Base-by-base conservation (phyloP, 2,797 vertebrate genomes). In the Molossus molossus region DNA sequence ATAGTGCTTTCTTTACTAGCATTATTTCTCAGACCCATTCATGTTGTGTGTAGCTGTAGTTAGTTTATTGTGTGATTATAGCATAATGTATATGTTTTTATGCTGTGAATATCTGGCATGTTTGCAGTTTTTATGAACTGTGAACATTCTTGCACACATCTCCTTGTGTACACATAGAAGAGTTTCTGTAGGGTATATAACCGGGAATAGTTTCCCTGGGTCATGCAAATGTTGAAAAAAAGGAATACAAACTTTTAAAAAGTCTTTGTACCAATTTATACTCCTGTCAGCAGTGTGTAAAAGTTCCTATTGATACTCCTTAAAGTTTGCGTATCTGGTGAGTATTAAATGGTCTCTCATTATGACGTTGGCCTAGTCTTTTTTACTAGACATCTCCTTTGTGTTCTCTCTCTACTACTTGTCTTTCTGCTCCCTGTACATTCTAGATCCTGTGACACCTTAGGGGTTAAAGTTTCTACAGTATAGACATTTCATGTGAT, bases 201-300 rank as follows among this genome's bases (percentile, higher is more conserved):
- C 13, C 58, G 80, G 53, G 15, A 94, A n/a, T 79, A 48, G 18
- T 94, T 81, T 20, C 50, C 77, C 67, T 85, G 15, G 29, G 48
- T 95, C 85, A 65, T 91, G 1, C 45, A 83, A 37, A 81, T 90
- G 40, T 60, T 92, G 67, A 80, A 62, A 25, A 55, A 65, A 96
- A 86, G 72, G n/a, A 96, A 72, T 77, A 53, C 57, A 73, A n/a
- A 77, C 55, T 79, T 84, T 91, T 60, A 33, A 94, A 48, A 95
- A 79, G 57, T 92, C 58, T 82, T 91, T 79, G 57, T 50, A 55
- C 67, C 29, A 81, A 4, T 85, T 94, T 65, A 18, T 93, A 82
- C n/a, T 75, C 55, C 69, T 37, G 48, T 76, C 8, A 3, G 37
- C 73, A 25, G 33, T 89, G 8, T 94, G 20, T 89, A 87, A 87